Evolutionary conservation across 2,113 vertebrate species (phyloP).

Genomic region (Tupaia tana): DNA sequence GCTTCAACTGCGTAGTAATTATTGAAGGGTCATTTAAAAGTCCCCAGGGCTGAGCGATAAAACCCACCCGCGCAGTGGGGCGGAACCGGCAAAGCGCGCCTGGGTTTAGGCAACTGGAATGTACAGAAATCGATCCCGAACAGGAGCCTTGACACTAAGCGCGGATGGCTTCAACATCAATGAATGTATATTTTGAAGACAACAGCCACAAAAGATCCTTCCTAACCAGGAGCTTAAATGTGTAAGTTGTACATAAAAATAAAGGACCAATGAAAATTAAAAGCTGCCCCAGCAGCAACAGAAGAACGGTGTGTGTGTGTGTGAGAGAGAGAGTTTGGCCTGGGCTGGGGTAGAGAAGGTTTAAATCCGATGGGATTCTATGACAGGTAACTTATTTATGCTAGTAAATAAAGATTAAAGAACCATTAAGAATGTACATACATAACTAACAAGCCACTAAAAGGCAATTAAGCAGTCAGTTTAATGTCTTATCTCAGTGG

Average conservation of each 20-base stretch:
- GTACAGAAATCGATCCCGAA: constrained; percentile 75
- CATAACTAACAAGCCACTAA: constrained; percentile 85
- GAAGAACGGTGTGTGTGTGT: background rate
- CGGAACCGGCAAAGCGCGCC: constrained; percentile 83
- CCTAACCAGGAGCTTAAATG: background rate
- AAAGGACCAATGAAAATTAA: constrained; percentile 63
- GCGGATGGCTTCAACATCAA: constrained; percentile 64
- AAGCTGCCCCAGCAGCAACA: background rate
- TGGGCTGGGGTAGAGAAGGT: constrained; percentile 11
- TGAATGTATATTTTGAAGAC: background rate
- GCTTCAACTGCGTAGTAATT: constrained; percentile 81
- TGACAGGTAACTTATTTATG: constrained; percentile 79
- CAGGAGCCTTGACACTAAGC: constrained; percentile 59
- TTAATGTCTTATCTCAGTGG: constrained; percentile 91
- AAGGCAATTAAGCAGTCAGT: constrained; percentile 89
- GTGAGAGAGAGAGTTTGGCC: constrained; percentile 57
- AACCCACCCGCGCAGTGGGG: constrained; percentile 82
- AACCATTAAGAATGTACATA: constrained; percentile 82
- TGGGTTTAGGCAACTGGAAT: constrained; percentile 80
- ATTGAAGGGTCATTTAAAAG: constrained; percentile 83
- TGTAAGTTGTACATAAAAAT: constrained; percentile 12
- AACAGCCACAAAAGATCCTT: background rate
- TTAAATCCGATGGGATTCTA: constrained; percentile 54
- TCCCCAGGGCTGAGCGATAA: constrained; percentile 85
- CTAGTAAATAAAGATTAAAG: constrained; percentile 82